A percentile compares a stretch with the other conserved stretches of the same genome.
phyloP scores from a whole-genome alignment of 2,113 vertebrate genomes.

The Cinclus cinclus region DNA sequence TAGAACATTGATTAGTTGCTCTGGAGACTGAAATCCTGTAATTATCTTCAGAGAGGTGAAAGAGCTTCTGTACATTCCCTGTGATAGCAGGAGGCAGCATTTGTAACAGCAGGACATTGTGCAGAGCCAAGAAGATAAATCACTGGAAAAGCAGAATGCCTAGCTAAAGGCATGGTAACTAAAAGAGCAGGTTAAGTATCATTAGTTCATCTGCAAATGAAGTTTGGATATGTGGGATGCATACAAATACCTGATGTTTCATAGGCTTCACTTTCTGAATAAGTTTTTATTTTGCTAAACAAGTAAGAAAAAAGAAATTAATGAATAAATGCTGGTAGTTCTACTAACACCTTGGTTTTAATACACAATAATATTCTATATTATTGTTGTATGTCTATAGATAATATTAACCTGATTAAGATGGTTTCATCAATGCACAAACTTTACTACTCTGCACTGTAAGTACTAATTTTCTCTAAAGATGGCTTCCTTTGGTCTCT shows the following conservation, averaged over 20 bases:
- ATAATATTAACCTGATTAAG: neutral
- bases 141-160: neutral
- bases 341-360: neutral
- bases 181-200: neutral
- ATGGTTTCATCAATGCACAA: neutral
- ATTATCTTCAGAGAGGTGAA: constrained; percentile 1
- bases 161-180: neutral
- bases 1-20: neutral
- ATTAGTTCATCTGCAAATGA: neutral
- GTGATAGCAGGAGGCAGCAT: neutral
- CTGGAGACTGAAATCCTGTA: neutral
- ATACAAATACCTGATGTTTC: neutral
- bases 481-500: neutral
- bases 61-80: neutral
- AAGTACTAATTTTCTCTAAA: neutral
- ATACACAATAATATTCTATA: neutral
- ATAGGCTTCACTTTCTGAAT: neutral
- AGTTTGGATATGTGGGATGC: neutral
- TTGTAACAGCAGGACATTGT: neutral
- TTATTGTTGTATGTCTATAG: neutral
- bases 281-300: neutral
- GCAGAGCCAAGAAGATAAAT: neutral
- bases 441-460: neutral
- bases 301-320: neutral
- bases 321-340: neutral